Conservation (phyloP, 2,888 invertebrate genomes). For the Clunio marinus region DNA sequence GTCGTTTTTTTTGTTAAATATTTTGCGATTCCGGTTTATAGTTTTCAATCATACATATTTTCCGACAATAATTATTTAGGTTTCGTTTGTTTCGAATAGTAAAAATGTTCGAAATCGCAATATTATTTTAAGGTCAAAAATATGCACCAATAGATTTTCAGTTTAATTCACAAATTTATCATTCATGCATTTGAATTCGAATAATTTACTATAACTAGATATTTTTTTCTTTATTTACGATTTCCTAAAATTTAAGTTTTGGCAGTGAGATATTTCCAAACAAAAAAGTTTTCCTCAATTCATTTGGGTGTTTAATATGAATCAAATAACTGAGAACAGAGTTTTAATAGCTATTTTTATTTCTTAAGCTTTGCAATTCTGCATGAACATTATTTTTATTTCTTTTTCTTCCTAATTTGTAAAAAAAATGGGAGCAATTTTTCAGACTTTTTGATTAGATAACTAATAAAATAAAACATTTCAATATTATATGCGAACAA, state of each 20-base stretch:
- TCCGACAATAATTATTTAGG: neutral
- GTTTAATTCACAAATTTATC: slow-evolving; percentile 22
- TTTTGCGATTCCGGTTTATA: no score
- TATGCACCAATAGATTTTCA: slow-evolving; percentile 35
- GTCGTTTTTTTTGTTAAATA: no score
- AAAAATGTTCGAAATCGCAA: slow-evolving; percentile 30
- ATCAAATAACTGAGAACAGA: no score
- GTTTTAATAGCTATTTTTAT: no score
- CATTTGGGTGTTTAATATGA: no score
- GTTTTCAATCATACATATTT: no score
- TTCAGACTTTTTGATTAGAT: slow-evolving; percentile 10
- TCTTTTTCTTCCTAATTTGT: no score
- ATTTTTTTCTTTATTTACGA: slow-evolving; percentile 23
- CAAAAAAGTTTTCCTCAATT: neutral
- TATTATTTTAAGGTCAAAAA: slow-evolving; percentile 26
- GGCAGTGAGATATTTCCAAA: slow-evolving; percentile 36
- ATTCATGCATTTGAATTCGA: slow-evolving; percentile 17
- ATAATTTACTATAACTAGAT: slow-evolving; percentile 16
- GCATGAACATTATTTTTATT: no score
- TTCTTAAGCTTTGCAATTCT: no score
- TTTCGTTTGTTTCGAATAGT: neutral
- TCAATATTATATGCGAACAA: neutral
- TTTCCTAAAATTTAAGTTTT: slow-evolving; percentile 39
- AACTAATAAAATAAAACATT: neutral
- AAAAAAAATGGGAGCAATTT: no score